These are phyloP conservation scores for Hippolais icterina DNA, from an alignment of 2,113 vertebrate species.

Conservation along the genomic window DNA sequence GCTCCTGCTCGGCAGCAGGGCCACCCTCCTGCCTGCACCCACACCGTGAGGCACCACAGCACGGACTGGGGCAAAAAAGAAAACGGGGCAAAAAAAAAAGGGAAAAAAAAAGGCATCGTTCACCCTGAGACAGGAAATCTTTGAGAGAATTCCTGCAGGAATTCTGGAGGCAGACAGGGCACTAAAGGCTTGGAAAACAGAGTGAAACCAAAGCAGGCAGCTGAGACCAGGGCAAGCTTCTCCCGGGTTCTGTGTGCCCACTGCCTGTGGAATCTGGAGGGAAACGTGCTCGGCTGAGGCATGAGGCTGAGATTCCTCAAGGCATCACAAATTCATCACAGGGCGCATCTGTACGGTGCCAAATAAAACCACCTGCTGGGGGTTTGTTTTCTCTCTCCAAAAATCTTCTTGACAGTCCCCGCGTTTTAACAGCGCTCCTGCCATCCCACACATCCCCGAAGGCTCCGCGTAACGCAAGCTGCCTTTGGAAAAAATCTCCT, in stretches of 20 bases:
- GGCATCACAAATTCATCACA: background rate
- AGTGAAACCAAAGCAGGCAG: background rate
- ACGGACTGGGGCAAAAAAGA: fast-evolving
- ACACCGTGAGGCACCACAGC: fast-evolving
- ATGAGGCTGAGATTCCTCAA: background rate
- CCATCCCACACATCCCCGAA: background rate
- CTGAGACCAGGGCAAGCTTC: background rate
- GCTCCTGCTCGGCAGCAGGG: background rate
- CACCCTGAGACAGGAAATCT: background rate
- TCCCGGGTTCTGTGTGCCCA: fast-evolving
- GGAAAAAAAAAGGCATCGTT: fast-evolving
- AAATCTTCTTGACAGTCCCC: background rate
- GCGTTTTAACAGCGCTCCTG: background rate
- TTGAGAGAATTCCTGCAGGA: background rate
- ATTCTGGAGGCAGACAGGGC: background rate
- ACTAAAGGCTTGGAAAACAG: background rate
- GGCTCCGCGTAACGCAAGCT: background rate
- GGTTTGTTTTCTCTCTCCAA: background rate
- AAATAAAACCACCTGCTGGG: conserved; percentile 1
- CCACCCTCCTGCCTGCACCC: background rate
- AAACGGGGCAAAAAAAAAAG: background rate
- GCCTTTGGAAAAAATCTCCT: background rate
- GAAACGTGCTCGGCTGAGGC: background rate
- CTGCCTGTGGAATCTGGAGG: background rate
- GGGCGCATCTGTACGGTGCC: background rate